Percentiles rank a stretch among this genome's conserved stretches.
phyloP scores from a whole-genome alignment of 1,140 invertebrate species.

The Phenacoccus solenopsis region DNA sequence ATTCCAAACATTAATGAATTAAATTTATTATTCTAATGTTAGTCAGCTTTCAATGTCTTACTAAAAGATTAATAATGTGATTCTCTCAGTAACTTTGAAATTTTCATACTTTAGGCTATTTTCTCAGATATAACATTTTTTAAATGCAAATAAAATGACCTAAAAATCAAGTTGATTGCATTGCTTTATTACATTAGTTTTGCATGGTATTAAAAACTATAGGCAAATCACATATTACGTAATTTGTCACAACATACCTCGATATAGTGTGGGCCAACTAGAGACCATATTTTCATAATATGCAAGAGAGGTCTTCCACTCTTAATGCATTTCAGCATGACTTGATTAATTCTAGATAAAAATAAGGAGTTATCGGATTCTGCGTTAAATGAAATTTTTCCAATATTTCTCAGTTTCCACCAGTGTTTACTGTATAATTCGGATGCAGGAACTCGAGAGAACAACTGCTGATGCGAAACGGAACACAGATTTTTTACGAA shows the following conservation, averaged over 20 bases:
- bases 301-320: slow-evolving; percentile 78
- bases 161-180: no score
- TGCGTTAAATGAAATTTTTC: slow-evolving; percentile 21
- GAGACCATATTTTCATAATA: slow-evolving; percentile 76
- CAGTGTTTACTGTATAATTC: slow-evolving; percentile 21
- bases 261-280: slow-evolving; percentile 81
- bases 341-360: slow-evolving; percentile 68
- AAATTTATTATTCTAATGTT: no score
- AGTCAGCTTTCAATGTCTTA: no score
- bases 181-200: no score
- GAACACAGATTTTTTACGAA: slow-evolving; percentile 69
- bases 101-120: no score
- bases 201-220: no score
- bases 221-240: no score
- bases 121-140: no score
- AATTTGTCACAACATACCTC: slow-evolving; percentile 57
- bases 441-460: slow-evolving; percentile 30
- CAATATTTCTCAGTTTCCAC: slow-evolving; percentile 20
- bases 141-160: no score
- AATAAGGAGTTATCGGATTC: slow-evolving; percentile 32
- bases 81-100: no score
- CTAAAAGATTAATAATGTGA: no score
- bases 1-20: no score
- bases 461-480: slow-evolving; percentile 64
- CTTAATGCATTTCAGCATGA: slow-evolving; percentile 71